Conservation (phyloP, 2,888 invertebrate genomes). For the Drosophila yooni region DNA sequence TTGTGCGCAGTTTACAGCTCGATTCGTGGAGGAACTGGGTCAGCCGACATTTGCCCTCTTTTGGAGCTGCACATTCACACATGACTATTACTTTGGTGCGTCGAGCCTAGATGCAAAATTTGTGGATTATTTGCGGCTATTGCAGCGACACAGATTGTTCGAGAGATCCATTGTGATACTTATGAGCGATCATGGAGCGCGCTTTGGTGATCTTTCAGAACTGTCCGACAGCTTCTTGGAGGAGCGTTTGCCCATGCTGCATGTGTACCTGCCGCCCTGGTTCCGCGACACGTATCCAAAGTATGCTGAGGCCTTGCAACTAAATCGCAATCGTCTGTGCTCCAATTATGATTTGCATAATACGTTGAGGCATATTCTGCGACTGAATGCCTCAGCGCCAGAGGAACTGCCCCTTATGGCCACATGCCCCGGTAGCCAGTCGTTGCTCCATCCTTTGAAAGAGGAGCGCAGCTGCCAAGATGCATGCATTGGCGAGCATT, state of each 20-base stretch:
- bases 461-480: slow-evolving; percentile 88
- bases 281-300: slow-evolving; percentile 86
- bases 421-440: slow-evolving; percentile 87
- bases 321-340: slow-evolving; percentile 88
- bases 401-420: slow-evolving; percentile 81
- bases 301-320: slow-evolving; percentile 86
- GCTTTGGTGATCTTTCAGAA: slow-evolving; percentile 88
- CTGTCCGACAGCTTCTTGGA: slow-evolving; percentile 90
- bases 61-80: slow-evolving; percentile 90
- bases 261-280: slow-evolving; percentile 88
- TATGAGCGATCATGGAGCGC: slow-evolving; percentile 91
- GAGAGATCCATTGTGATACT: slow-evolving; percentile 89
- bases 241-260: slow-evolving; percentile 90
- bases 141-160: slow-evolving; percentile 86
- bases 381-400: slow-evolving; percentile 77
- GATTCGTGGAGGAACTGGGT: slow-evolving; percentile 85
- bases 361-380: slow-evolving; percentile 88
- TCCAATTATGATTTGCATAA: slow-evolving; percentile 90
- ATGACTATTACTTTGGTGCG: slow-evolving; percentile 88
- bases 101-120: slow-evolving; percentile 88
- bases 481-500: slow-evolving; percentile 88
- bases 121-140: slow-evolving; percentile 86
- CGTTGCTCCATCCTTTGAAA: slow-evolving; percentile 87
- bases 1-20: slow-evolving; percentile 87
- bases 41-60: slow-evolving; percentile 89